Base-by-base conservation (phyloP, 2,797 vertebrate genomes). In the Apogon talboti region DNA sequence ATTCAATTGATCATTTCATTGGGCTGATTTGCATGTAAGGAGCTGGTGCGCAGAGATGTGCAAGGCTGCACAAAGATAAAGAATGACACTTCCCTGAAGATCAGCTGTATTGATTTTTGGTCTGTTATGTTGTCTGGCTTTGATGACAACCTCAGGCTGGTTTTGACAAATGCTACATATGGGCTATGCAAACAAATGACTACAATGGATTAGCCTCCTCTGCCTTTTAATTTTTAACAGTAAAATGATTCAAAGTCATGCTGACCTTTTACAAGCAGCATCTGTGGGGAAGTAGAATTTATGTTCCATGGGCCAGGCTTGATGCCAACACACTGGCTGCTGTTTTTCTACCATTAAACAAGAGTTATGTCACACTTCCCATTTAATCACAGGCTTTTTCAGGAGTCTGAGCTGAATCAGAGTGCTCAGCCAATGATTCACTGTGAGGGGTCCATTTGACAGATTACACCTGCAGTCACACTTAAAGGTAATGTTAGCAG, bases 311-410 rank as follows among this genome's bases (percentile, higher is more conserved):
- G 72, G 40, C 71, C 74, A 78, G 88, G 80, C 86, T 76, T 67
- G 73, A 79, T 83, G 87, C 89, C 91, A 91, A 88, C 79, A 77
- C 73, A 70, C 75, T 81, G 78, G 75, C 81, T 76, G 81, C 86
- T 89, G 87, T 92, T 93, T 92, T 92, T 88, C 85, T 88, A 85
- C 87, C 85, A 90, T 92, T 92, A 92, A 91, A 91, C 81, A 87
- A 91, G 85, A 92, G 90, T 93, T 91, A 92, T 91, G 88, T 83
- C 84, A 87, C 84, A 89, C 76, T 88, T 89, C 85, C 79, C 85
- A 85, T 92, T 92, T 92, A 85, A 90, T 89, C 85, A 91, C 86
- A 46, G 65, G 60, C 75, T 86, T 90, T 87, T 86, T 86, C 72
- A 49, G 79, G 61, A 76, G 82, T 76, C 79, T 68, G 66, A 64